Percentiles rank a stretch among this genome's conserved stretches.
phyloP scores from a whole-genome alignment of 2,888 invertebrate genomes.

The Hemaris fuciformis region DNA sequence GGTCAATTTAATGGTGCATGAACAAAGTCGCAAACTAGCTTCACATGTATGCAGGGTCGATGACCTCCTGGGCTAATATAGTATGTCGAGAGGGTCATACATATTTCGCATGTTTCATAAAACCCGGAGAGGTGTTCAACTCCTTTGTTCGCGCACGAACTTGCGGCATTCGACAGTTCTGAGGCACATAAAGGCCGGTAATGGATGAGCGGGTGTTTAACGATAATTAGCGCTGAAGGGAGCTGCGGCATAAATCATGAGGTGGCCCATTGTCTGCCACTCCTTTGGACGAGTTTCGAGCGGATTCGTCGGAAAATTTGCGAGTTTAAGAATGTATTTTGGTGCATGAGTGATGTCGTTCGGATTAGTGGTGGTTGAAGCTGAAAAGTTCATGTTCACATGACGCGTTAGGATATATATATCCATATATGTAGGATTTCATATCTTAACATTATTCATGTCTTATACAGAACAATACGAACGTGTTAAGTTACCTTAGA shows the following conservation, averaged over 20 bases:
- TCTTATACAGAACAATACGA: too few relatives aligned
- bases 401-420: too few relatives aligned
- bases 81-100: neutral
- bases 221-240: constrained; percentile 43
- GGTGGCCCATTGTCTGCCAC: constrained; percentile 36
- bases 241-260: constrained; percentile 47
- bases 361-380: neutral
- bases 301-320: constrained; percentile 1
- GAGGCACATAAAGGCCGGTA: constrained; percentile 43
- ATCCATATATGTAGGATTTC: too few relatives aligned
- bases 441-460: too few relatives aligned
- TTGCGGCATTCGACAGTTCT: constrained; percentile 45
- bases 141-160: constrained; percentile 25
- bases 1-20: neutral
- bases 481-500: too few relatives aligned
- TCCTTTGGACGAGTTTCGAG: neutral
- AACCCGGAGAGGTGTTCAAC: constrained; percentile 5
- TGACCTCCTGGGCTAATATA: neutral
- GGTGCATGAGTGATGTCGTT: neutral
- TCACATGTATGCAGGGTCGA: neutral
- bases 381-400: too few relatives aligned
- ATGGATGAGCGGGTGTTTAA: constrained; percentile 54
- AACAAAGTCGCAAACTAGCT: neutral
- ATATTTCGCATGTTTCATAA: constrained; percentile 2
- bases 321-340: neutral